A percentile compares a stretch with the other conserved stretches of the same genome.
Conservation (phyloP, 2,113 vertebrate species). For the Cololabis saira region DNA sequence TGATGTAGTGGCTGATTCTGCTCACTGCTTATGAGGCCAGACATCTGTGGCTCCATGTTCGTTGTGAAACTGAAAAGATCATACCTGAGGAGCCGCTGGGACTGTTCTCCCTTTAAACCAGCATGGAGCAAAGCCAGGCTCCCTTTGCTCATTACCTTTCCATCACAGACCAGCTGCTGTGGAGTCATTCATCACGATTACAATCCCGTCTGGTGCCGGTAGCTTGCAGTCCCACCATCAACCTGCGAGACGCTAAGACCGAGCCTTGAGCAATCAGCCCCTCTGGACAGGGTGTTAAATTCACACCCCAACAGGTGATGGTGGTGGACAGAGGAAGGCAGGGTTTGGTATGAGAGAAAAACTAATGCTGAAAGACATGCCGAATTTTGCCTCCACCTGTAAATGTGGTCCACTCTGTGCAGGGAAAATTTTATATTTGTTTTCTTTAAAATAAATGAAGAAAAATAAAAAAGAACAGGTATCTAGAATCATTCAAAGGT, state of each 20-base stretch:
- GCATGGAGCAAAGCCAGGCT: slow-evolving; percentile 75
- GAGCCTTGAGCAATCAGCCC: slow-evolving; percentile 52
- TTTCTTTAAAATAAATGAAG: no score
- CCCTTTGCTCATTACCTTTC: slow-evolving; percentile 87
- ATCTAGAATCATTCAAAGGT: no score
- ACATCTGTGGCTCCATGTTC: slow-evolving; percentile 62
- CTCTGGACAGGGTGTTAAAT: slow-evolving; percentile 55
- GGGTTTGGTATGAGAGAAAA: slow-evolving; percentile 47
- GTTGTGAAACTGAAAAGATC: slow-evolving; percentile 74
- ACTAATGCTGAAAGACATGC: slow-evolving; percentile 27
- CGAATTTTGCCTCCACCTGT: slow-evolving; percentile 13
- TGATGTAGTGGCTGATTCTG: slow-evolving; percentile 44
- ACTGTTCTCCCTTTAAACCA: slow-evolving; percentile 79
- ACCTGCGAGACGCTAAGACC: slow-evolving; percentile 58
- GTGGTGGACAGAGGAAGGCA: slow-evolving; percentile 37
- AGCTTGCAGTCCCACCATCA: slow-evolving; percentile 75
- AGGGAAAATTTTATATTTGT: no score
- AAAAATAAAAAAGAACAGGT: no score
- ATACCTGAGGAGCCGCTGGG: slow-evolving; percentile 83
- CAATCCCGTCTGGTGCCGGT: slow-evolving; percentile 75
- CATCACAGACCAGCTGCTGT: slow-evolving; percentile 86
- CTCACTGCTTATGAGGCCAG: slow-evolving; percentile 59
- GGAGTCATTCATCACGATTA: slow-evolving; percentile 82
- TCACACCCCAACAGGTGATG: slow-evolving; percentile 69
- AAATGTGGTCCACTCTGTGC: no score